Conservation (phyloP, 1,140 invertebrate genomes). For the Zaprionus taronus region DNA sequence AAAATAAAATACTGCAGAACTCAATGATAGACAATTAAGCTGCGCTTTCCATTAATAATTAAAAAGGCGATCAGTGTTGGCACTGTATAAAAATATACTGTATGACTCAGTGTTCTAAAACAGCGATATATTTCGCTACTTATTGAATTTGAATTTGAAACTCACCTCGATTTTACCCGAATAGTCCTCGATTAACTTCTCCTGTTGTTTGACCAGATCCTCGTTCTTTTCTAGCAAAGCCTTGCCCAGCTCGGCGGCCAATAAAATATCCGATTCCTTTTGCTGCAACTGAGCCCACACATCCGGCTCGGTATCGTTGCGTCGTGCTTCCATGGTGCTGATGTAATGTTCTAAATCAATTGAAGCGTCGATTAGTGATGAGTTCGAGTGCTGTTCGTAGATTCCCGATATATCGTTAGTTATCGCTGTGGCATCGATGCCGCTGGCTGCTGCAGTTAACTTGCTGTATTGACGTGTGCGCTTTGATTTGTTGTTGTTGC, state of each 20-base stretch:
- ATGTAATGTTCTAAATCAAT: constrained; percentile 86
- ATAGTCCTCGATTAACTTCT: constrained; percentile 94
- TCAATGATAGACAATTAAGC: background rate
- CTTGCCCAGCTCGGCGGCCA: constrained; percentile 97
- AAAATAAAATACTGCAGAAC: background rate
- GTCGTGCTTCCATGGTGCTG: constrained; percentile 85
- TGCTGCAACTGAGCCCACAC: constrained; percentile 93
- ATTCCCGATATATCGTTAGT: constrained; percentile 43
- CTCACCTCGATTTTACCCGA: constrained; percentile 96
- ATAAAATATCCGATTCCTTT: constrained; percentile 95
- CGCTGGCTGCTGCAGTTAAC: constrained; percentile 4
- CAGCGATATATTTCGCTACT: background rate
- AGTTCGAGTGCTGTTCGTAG: constrained; percentile 62
- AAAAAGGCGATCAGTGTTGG: constrained; percentile 8
- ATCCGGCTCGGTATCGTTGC: constrained; percentile 87
- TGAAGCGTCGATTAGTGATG: constrained; percentile 75
- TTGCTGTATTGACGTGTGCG: constrained; percentile 47
- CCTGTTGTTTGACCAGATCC: constrained; percentile 94
- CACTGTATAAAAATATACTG: background rate
- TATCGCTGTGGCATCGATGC: constrained; percentile 24
- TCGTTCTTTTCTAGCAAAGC: constrained; percentile 97
- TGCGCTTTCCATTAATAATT: background rate
- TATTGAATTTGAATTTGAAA: constrained; percentile 26
- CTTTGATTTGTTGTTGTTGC: constrained; percentile 47
- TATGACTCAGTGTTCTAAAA: background rate